Conservation (phyloP, 2,797 vertebrate genomes). For the Phyllotis vaccarum region DNA sequence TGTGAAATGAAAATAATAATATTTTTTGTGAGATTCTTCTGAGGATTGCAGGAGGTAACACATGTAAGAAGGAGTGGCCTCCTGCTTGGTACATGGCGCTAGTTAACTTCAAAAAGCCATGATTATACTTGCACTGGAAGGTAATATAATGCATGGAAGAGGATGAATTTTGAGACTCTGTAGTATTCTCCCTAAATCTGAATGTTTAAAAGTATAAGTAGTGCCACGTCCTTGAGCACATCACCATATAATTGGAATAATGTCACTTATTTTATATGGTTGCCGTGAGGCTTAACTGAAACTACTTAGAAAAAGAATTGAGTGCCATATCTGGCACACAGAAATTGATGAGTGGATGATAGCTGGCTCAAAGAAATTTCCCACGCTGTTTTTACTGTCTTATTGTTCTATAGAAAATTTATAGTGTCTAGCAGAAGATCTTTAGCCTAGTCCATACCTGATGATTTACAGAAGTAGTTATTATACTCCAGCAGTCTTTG, state of each 20-base stretch:
- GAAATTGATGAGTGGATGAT: constrained; percentile 57
- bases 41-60: background rate
- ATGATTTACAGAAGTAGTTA: background rate
- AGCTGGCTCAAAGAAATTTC: background rate
- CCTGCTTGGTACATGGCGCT: background rate
- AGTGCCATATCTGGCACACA: background rate
- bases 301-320: constrained; percentile 59
- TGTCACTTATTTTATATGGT: constrained; percentile 18
- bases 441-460: background rate
- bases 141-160: constrained; percentile 12
- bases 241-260: constrained; percentile 54
- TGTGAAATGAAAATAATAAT: constrained; percentile 30
- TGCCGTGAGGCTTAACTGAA: constrained; percentile 51
- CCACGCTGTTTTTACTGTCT: background rate
- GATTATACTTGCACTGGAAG: constrained; percentile 23
- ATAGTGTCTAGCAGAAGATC: constrained; percentile 3
- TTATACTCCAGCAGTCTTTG: background rate
- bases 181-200: constrained; percentile 58
- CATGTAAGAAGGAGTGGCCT: background rate
- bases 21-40: constrained; percentile 27
- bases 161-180: constrained; percentile 41
- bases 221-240: constrained; percentile 24
- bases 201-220: constrained; percentile 1
- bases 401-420: constrained; percentile 27
- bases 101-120: constrained; percentile 31